Evolutionary conservation across 35 echinoderm and acorn worm species (phyloP), one percentile per base, ranked within the genome.

Genomic region (Anneissia japonica): DNA sequence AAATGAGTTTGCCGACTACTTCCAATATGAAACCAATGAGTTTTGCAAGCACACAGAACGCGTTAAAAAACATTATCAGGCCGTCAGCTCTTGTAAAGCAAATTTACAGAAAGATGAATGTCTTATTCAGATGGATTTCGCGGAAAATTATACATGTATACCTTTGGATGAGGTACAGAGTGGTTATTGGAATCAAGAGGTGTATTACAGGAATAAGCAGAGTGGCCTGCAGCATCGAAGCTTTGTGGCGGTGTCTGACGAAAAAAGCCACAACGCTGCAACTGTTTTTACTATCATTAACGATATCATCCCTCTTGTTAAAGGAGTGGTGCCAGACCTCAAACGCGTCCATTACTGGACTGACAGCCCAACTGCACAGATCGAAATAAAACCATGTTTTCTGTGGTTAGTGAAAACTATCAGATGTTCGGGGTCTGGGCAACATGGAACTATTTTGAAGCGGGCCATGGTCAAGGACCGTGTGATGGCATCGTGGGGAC

Each of bases 41-140:
- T n/a, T n/a, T n/a, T n/a, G n/a, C n/a, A n/a, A n/a, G n/a, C n/a
- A n/a, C n/a, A n/a, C n/a, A n/a, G n/a, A n/a, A n/a, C n/a, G n/a
- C n/a, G n/a, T n/a, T n/a, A n/a, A n/a, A n/a, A n/a, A n/a, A n/a
- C n/a, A n/a, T n/a, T n/a, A n/a, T n/a, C n/a, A n/a, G n/a, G n/a
- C n/a, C n/a, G n/a, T n/a, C n/a, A n/a, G n/a, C n/a, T n/a, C n/a
- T n/a, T n/a, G n/a, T n/a, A n/a, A n/a, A n/a, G n/a, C n/a, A n/a
- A n/a, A n/a, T n/a, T n/a, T n/a, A n/a, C n/a, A n/a, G n/a, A n/a
- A n/a, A n/a, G n/a, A n/a, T n/a, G n/a, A n/a, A n/a, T n/a, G n/a
- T 35, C 34, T 90, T 31, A 36, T 93, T 23, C 87, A 93, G 31
- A 93, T 90, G 91, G 87, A 94, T 73, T 89, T 93, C 74, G 72